Evolutionary conservation across 2,888 invertebrate genomes (phyloP).

Genomic region (Acanthoscelides obtectus): DNA sequence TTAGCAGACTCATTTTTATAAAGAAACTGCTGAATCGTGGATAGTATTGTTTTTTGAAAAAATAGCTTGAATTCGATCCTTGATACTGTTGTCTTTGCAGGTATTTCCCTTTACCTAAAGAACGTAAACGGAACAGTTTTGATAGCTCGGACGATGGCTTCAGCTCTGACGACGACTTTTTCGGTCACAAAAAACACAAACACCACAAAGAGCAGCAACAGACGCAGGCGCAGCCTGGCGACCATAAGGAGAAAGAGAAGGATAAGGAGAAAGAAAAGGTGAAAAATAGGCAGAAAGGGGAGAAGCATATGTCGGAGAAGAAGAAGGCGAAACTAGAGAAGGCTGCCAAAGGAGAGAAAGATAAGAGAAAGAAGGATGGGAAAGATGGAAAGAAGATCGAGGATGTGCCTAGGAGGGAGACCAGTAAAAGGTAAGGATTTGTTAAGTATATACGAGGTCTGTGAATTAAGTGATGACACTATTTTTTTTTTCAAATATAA

Average conservation of each 20-base stretch:
- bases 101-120: conserved; percentile 69
- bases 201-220: conserved; percentile 22
- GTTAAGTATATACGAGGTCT: no score
- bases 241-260: conserved; percentile 13
- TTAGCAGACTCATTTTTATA: no score
- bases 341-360: conserved; percentile 19
- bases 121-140: conserved; percentile 62
- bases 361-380: conserved; percentile 20
- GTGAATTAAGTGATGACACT: no score
- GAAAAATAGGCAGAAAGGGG: conserved; percentile 14
- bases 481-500: no score
- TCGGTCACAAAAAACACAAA: conserved; percentile 45
- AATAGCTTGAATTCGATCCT: no score
- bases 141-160: conserved; percentile 64
- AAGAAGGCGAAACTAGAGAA: conserved; percentile 19
- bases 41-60: no score
- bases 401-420: conserved; percentile 56
- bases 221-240: conserved; percentile 24
- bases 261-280: conserved; percentile 15
- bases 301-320: conserved; percentile 19
- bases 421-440: conserved; percentile 43
- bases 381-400: conserved; percentile 38
- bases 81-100: conserved; percentile 17
- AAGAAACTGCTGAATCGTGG: no score
- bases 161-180: conserved; percentile 55